Evolutionary conservation across 2,888 invertebrate species (phyloP).

Genomic region (Trichacis sp.): DNA sequence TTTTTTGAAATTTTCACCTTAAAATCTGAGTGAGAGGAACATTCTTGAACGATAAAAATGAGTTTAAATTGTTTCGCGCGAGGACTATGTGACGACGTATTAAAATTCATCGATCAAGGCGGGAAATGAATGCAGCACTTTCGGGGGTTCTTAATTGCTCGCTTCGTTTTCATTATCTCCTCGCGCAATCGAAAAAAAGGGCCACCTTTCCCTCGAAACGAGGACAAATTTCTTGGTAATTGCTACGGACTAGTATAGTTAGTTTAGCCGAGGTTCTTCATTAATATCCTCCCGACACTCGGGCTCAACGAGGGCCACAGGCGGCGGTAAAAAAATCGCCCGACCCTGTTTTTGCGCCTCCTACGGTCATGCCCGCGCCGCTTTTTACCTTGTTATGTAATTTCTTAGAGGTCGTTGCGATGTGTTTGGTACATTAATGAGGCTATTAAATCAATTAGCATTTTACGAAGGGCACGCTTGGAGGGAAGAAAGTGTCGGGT

Average conservation of each 20-base stretch:
- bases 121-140: too few species aligned
- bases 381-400: neutral
- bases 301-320: neutral
- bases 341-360: neutral
- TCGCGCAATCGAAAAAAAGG: neutral
- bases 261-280: conserved; percentile 31
- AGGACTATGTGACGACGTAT: too few species aligned
- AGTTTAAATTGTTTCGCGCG: neutral
- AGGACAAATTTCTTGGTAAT: conserved; percentile 17
- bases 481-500: too few species aligned
- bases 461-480: neutral
- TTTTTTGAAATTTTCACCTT: too few species aligned
- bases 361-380: too few species aligned
- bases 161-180: conserved; percentile 15
- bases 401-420: neutral
- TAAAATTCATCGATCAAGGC: neutral
- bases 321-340: conserved; percentile 15
- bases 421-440: neutral
- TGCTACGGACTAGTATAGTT: conserved; percentile 13
- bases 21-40: too few species aligned
- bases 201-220: neutral
- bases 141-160: conserved; percentile 8
- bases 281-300: conserved; percentile 26
- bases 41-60: neutral
- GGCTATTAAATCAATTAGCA: neutral